These are phyloP conservation scores for Indicator indicator DNA, from an alignment of 2,113 vertebrate genomes.

Conservation along the genomic window DNA sequence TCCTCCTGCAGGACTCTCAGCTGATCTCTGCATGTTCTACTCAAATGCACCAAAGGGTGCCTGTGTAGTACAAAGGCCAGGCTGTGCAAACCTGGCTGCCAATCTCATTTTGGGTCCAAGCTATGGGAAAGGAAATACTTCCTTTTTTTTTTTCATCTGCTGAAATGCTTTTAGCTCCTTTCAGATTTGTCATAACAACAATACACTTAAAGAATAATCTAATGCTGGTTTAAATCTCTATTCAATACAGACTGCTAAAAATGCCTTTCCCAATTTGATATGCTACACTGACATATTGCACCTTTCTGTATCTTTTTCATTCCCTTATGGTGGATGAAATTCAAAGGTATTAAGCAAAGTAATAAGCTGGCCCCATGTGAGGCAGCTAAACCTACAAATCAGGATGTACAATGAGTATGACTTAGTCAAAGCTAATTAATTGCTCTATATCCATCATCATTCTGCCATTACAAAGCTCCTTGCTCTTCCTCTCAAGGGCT, in stretches of 20 bases:
- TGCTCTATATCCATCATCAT: slow-evolving; percentile 43
- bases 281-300: slow-evolving; percentile 40
- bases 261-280: slow-evolving; percentile 63
- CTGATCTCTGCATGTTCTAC: neutral
- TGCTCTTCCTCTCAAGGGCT: slow-evolving; percentile 12
- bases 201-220: slow-evolving; percentile 43
- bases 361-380: slow-evolving; percentile 33
- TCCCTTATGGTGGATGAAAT: slow-evolving; percentile 49
- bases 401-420: neutral
- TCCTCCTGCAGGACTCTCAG: neutral
- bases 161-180: slow-evolving; percentile 68
- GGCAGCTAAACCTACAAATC: slow-evolving; percentile 1
- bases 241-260: slow-evolving; percentile 40
- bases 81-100: neutral
- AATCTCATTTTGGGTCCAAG: neutral
- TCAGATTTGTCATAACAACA: slow-evolving; percentile 62
- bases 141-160: slow-evolving; percentile 1
- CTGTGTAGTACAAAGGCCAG: neutral
- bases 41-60: neutral
- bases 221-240: slow-evolving; percentile 19
- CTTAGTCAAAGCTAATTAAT: slow-evolving; percentile 45
- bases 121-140: slow-evolving; percentile 27
- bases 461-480: slow-evolving; percentile 13
- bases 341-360: slow-evolving; percentile 27
- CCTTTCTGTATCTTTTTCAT: slow-evolving; percentile 55